Base-by-base conservation (phyloP, 2,113 vertebrate species). In the Hippoglossus stenolepis region DNA sequence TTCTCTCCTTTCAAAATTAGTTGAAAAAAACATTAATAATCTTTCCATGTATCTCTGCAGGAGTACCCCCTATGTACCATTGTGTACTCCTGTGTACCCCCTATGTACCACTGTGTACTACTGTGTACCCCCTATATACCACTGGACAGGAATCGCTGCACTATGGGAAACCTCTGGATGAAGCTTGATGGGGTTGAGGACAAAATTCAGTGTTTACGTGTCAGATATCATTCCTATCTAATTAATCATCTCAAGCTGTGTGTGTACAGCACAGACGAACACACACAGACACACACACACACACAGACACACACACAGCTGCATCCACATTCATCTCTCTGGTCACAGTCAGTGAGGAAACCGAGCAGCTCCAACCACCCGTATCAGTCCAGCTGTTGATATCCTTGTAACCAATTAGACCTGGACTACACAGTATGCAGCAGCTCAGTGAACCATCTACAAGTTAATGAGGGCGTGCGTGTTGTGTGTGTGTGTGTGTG, bases 361-460 rank as follows among this genome's bases (percentile, higher is more conserved):
- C 51, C 23, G 66, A 85, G 71, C 71, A 49, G 57, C 70, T 85
- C 68, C 79, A 85, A 53, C 76, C 85, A 81, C 78, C 82, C 61
- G 15, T 70, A 74, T 85, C 78, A 43, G 56, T 77, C 83, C 82
- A 84, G 75, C 87, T 91, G 88, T 53, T 89, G 83, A 84, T 76
- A 84, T 73, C 75, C 70, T 73, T 91, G 87, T 92, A 73, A 81
- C 73, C 78, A 90, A 87, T 90, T 91, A 91, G 69, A 79, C 71
- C 78, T 26, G 56, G 73, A 62, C 53, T 67, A 57, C 66, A 71
- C 18, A 84, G 56, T 31, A 24, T 51, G 10, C 43, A 75, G 71
- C 70, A 73, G 79, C 80, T 83, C 78, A 86, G 56, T 74, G 77
- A 90, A 82, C 81, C 83, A 63, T 82, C 60, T 69, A 11, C 18